Evolutionary conservation across 2,888 invertebrate genomes (phyloP).

Genomic region (Acrobeloides nanus): DNA sequence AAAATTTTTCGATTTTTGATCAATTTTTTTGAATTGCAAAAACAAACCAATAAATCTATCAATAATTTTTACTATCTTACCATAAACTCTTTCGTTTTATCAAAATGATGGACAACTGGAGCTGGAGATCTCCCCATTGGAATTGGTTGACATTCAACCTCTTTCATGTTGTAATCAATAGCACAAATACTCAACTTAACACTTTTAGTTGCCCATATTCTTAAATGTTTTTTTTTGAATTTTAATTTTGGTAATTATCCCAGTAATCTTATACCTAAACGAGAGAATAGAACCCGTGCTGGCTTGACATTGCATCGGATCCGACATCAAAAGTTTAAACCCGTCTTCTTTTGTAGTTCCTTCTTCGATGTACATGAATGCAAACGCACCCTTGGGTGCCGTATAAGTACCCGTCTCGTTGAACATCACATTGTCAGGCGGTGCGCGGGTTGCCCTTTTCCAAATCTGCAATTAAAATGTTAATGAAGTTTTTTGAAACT

Average conservation of each 20-base stretch:
- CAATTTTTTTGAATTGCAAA: too few relatives aligned
- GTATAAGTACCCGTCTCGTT: conserved; percentile 46
- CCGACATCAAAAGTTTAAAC: conserved; percentile 40
- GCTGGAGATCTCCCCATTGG: conserved; percentile 25
- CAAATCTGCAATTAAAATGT: conserved; percentile 30
- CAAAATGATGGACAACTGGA: conserved; percentile 24
- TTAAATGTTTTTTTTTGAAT: conserved; percentile 7
- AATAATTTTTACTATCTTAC: too few relatives aligned
- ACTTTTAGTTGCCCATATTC: conserved; percentile 33
- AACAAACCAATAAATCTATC: too few relatives aligned
- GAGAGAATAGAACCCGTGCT: conserved; percentile 34
- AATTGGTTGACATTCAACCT: conserved; percentile 26
- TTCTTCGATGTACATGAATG: conserved; percentile 48
- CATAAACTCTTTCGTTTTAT: conserved; percentile 22
- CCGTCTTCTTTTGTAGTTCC: conserved; percentile 13
- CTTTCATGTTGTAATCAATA: conserved; percentile 25
- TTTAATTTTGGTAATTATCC: neutral
- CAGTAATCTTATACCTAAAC: conserved; percentile 43
- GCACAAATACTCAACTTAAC: conserved; percentile 23
- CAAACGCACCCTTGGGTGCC: conserved; percentile 37
- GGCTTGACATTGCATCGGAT: conserved; percentile 47
- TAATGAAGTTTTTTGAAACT: too few relatives aligned
- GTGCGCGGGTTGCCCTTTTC: conserved; percentile 29
- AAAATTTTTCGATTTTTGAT: too few relatives aligned
- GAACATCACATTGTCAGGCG: conserved; percentile 33